These are phyloP conservation scores for Podarcis muralis DNA, from an alignment of 2,113 vertebrate genomes.

Conservation along the genomic window DNA sequence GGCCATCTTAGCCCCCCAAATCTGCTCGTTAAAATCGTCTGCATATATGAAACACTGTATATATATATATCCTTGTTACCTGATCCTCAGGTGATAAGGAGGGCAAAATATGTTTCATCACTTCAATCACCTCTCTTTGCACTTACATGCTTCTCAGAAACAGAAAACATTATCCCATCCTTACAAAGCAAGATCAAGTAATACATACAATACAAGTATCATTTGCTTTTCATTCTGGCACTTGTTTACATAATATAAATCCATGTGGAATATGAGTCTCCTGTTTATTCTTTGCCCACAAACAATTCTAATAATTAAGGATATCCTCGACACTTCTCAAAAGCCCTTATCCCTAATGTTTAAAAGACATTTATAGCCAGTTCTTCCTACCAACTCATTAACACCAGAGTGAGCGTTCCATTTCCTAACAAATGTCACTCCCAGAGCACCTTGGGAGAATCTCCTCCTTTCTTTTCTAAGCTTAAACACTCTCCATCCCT, in stretches of 20 bases:
- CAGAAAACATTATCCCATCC: not conserved
- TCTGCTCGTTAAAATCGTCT: not conserved
- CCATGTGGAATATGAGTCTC: not conserved
- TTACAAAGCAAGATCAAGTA: not conserved
- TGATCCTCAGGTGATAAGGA: not conserved
- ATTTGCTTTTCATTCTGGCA: not conserved
- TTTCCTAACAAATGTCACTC: not conserved
- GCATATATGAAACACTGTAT: not conserved
- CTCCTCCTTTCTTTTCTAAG: not conserved
- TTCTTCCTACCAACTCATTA: not conserved
- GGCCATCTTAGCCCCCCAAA: no score
- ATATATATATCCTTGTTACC: no score
- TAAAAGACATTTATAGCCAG: not conserved
- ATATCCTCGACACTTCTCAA: not conserved
- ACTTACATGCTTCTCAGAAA: not conserved
- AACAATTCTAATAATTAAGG: not conserved
- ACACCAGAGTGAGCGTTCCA: not conserved
- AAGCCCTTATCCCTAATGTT: not conserved
- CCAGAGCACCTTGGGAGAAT: not conserved
- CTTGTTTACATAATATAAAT: not conserved
- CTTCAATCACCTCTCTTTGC: not conserved
- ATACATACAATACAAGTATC: not conserved
- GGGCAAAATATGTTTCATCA: not conserved
- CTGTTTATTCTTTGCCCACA: not conserved
- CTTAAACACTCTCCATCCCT: rapidly evolving